These are phyloP conservation scores for Mantis religiosa DNA, from an alignment of 2,888 invertebrate species.

Conservation along the genomic window DNA sequence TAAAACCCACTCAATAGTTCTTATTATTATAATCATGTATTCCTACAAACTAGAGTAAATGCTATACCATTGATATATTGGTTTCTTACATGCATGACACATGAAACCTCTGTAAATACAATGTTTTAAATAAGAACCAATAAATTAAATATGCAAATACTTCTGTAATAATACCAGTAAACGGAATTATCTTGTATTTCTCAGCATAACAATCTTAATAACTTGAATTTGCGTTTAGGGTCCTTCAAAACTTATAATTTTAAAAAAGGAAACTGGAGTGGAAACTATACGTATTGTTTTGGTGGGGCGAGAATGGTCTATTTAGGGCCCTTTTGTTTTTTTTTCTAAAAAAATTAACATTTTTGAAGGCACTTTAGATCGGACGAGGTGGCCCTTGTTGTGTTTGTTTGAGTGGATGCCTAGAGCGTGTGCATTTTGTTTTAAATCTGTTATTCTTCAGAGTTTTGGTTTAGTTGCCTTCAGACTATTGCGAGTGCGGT, in stretches of 20 bases:
- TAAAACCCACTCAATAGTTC: constrained; percentile 31
- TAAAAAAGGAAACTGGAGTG: constrained; percentile 24
- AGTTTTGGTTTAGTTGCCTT: constrained; percentile 60
- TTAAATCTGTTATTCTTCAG: constrained; percentile 20
- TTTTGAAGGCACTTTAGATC: constrained; percentile 91
- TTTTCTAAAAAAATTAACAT: constrained; percentile 67
- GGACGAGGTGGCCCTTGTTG: constrained; percentile 90
- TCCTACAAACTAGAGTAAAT: constrained; percentile 34
- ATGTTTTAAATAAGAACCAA: constrained; percentile 32
- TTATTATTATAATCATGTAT: constrained; percentile 33
- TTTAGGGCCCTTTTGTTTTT: constrained; percentile 80
- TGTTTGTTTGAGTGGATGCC: constrained; percentile 40
- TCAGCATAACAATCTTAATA: constrained; percentile 32
- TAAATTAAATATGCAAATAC: constrained; percentile 30
- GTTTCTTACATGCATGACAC: constrained; percentile 31
- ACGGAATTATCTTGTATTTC: constrained; percentile 31
- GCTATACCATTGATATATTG: constrained; percentile 33
- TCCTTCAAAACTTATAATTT: constrained; percentile 33
- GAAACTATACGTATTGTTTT: constrained; percentile 43
- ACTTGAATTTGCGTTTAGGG: constrained; percentile 32
- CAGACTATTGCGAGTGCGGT: constrained; percentile 67
- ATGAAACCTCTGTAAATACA: constrained; percentile 33
- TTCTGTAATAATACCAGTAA: constrained; percentile 32
- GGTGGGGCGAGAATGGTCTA: constrained; percentile 71
- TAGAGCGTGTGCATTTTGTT: constrained; percentile 29